phyloP scores from a whole-genome alignment of 1,140 invertebrate species.

The Drosophila arizonae region DNA sequence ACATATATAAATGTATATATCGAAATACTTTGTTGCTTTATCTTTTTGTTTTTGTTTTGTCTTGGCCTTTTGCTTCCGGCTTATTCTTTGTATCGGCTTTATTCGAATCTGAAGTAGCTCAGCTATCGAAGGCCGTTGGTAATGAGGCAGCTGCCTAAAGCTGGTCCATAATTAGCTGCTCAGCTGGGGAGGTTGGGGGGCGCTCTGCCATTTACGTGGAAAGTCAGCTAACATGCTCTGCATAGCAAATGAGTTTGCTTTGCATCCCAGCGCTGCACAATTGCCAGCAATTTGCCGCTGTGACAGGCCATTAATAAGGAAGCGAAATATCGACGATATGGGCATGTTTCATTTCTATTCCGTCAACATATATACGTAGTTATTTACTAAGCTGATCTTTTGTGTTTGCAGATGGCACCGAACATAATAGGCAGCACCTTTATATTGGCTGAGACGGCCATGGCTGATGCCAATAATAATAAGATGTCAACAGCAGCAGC shows the following conservation, averaged over 20 bases:
- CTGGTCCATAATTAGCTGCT: conserved; percentile 71
- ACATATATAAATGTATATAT: background rate
- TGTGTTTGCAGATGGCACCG: conserved; percentile 73
- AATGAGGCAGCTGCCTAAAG: conserved; percentile 41
- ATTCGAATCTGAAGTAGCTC: conserved; percentile 57
- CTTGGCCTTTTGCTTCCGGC: conserved; percentile 53
- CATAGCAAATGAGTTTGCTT: conserved; percentile 59
- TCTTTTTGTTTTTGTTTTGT: conserved; percentile 21
- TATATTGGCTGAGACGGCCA: conserved; percentile 76
- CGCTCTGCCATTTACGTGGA: conserved; percentile 50
- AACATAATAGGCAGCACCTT: conserved; percentile 82
- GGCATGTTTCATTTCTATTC: conserved; percentile 37
- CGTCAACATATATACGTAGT: conserved; percentile 18
- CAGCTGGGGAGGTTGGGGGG: conserved; percentile 31
- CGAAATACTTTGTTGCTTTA: background rate
- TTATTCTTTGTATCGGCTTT: conserved; percentile 58
- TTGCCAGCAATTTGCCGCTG: conserved; percentile 37
- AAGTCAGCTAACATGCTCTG: conserved; percentile 40
- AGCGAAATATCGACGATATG: conserved; percentile 25
- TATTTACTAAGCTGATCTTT: conserved; percentile 13
- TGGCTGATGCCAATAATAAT: conserved; percentile 75
- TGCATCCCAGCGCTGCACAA: conserved; percentile 40
- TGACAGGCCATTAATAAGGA: conserved; percentile 72
- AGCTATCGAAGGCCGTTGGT: conserved; percentile 57
- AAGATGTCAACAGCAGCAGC: conserved; percentile 53